These are phyloP conservation scores for Raja brachyura DNA, from an alignment of 2,113 vertebrate species.

Conservation along the genomic window DNA sequence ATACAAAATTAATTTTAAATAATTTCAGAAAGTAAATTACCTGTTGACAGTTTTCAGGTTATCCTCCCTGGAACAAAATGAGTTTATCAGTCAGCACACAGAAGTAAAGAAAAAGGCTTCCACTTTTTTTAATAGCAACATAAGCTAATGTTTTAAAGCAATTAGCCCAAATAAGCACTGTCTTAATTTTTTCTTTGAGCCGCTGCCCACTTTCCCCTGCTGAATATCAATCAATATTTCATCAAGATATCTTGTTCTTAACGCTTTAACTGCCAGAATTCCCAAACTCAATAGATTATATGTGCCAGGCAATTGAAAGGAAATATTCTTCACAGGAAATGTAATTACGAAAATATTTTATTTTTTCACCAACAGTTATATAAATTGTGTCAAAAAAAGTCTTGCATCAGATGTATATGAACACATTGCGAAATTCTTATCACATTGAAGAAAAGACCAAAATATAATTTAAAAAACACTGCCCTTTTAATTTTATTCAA, in stretches of 20 bases:
- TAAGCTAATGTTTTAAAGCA: background rate
- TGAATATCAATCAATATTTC: background rate
- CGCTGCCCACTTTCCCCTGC: background rate
- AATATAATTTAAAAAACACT: background rate
- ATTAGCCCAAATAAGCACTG: background rate
- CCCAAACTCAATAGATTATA: background rate
- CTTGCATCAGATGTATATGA: background rate
- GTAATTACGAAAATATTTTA: background rate
- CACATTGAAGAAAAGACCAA: background rate
- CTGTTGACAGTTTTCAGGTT: background rate
- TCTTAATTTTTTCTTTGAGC: background rate
- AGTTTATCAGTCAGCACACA: background rate
- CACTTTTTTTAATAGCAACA: background rate
- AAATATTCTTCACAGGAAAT: background rate
- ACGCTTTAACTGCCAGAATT: background rate
- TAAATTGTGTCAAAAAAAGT: too few relatives aligned
- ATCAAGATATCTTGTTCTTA: background rate
- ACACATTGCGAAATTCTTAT: background rate
- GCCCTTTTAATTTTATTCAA: background rate
- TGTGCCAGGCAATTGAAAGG: background rate
- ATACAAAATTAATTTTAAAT: background rate
- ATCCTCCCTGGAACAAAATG: background rate
- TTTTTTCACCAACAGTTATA: background rate
- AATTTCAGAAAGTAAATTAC: background rate
- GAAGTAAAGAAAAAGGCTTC: background rate